Percentiles rank a stretch among this genome's conserved stretches.
Evolutionary conservation across 2,888 invertebrate genomes (phyloP).

Genomic region (Ypsolopha scabrella): DNA sequence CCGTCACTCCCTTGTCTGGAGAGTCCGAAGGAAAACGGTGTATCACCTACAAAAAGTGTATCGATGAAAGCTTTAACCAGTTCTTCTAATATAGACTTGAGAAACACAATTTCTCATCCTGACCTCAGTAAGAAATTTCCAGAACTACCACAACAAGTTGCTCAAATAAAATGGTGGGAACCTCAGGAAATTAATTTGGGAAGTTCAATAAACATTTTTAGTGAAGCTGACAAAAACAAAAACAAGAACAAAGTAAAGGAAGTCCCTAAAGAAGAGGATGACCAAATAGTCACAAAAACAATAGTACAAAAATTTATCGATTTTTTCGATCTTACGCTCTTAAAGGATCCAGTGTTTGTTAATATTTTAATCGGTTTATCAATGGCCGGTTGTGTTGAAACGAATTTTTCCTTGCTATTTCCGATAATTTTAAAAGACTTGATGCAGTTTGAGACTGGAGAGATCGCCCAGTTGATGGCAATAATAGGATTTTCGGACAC

Average conservation of each 20-base stretch:
- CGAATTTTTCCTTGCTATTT: conserved; percentile 75
- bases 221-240: conserved; percentile 19
- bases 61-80: conserved; percentile 49
- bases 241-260: conserved; percentile 8
- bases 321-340: conserved; percentile 74
- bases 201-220: conserved; percentile 72
- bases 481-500: conserved; percentile 71
- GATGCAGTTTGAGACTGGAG: conserved; percentile 62
- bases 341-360: conserved; percentile 76
- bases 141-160: conserved; percentile 30
- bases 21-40: conserved; percentile 27
- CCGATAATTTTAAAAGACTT: conserved; percentile 77
- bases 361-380: conserved; percentile 77
- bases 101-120: conserved; percentile 55
- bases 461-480: conserved; percentile 75
- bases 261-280: conserved; percentile 25
- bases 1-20: conserved; percentile 26
- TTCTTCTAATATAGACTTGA: conserved; percentile 31
- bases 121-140: conserved; percentile 38
- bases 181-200: conserved; percentile 70
- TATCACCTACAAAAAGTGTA: conserved; percentile 32
- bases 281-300: conserved; percentile 22
- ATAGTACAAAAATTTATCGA: conserved; percentile 43
- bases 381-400: conserved; percentile 76
- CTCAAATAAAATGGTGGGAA: conserved; percentile 67